These are phyloP conservation scores for Cyprinus carpio DNA, from an alignment of 2,113 vertebrate species.

Conservation along the genomic window DNA sequence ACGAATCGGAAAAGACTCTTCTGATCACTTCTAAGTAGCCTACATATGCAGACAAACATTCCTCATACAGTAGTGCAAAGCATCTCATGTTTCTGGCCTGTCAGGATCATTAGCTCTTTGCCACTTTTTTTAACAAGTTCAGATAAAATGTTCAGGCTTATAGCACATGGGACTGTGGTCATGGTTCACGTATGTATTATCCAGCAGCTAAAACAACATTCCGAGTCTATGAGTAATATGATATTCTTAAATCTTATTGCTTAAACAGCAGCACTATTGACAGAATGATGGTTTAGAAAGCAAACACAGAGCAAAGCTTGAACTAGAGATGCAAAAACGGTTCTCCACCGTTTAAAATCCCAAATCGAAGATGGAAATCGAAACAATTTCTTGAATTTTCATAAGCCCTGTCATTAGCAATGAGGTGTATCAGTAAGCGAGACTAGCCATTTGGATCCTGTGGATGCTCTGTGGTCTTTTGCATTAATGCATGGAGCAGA, in stretches of 20 bases:
- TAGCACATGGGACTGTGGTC: background rate
- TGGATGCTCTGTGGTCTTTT: slow-evolving; percentile 49
- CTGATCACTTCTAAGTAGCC: slow-evolving; percentile 47
- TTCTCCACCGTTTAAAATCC: background rate
- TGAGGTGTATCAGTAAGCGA: slow-evolving; percentile 40
- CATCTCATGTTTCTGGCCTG: slow-evolving; percentile 61
- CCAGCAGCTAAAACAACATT: slow-evolving; percentile 14
- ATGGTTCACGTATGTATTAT: slow-evolving; percentile 11
- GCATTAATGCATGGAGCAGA: slow-evolving; percentile 67
- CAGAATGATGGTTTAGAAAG: background rate
- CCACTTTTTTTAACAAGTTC: slow-evolving; percentile 54
- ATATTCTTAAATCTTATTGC: background rate
- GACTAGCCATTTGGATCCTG: slow-evolving; percentile 54
- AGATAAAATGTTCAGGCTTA: slow-evolving; percentile 43
- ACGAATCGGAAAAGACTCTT: background rate
- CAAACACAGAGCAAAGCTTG: background rate
- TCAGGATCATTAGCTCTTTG: slow-evolving; percentile 17
- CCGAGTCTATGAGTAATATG: background rate
- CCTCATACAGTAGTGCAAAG: slow-evolving; percentile 58
- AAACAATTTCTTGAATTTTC: background rate
- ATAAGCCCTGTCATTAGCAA: slow-evolving; percentile 33
- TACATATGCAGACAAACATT: slow-evolving; percentile 51
- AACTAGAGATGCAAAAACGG: background rate
- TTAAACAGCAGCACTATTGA: slow-evolving; percentile 3
- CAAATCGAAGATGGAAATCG: background rate